A percentile compares a stretch with the other conserved stretches of the same genome.
Evolutionary conservation across 2,888 invertebrate genomes (phyloP).

Genomic region (Caenorhabditis imperialis): DNA sequence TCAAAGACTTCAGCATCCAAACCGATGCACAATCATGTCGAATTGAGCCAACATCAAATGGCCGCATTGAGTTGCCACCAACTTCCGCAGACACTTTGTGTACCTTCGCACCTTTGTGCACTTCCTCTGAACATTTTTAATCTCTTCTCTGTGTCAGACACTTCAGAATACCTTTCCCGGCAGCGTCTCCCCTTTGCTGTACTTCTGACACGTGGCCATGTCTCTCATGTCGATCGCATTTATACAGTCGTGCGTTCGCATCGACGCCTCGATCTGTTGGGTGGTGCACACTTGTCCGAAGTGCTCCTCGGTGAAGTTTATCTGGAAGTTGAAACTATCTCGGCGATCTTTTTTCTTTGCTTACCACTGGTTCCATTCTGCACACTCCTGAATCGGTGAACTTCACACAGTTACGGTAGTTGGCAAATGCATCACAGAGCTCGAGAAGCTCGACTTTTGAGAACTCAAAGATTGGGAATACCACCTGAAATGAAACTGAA

Average conservation of each 20-base stretch:
- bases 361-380: constrained; percentile 30
- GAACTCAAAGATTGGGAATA: constrained; percentile 53
- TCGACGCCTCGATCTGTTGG: constrained; percentile 44
- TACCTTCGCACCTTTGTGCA: constrained; percentile 48
- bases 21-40: constrained; percentile 49
- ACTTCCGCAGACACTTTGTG: constrained; percentile 43
- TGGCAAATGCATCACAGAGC: constrained; percentile 48
- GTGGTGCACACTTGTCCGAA: constrained; percentile 50
- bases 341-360: neutral
- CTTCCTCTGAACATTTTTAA: constrained; percentile 31
- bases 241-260: constrained; percentile 48
- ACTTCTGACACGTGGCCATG: constrained; percentile 32
- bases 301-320: constrained; percentile 48
- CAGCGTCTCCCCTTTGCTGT: constrained; percentile 42
- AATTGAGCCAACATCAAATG: constrained; percentile 54
- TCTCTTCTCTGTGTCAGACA: neutral
- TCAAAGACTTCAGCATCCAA: constrained; percentile 42
- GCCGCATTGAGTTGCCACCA: constrained; percentile 39
- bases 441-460: constrained; percentile 53
- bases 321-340: constrained; percentile 12
- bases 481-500: constrained; percentile 23
- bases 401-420: constrained; percentile 42
- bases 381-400: constrained; percentile 33
- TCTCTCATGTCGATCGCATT: constrained; percentile 25
- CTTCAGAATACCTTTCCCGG: constrained; percentile 37